Evolutionary conservation across 2,113 vertebrate genomes (phyloP), one percentile per base, ranked within the genome.

Genomic region (Austrofundulus limnaeus): DNA sequence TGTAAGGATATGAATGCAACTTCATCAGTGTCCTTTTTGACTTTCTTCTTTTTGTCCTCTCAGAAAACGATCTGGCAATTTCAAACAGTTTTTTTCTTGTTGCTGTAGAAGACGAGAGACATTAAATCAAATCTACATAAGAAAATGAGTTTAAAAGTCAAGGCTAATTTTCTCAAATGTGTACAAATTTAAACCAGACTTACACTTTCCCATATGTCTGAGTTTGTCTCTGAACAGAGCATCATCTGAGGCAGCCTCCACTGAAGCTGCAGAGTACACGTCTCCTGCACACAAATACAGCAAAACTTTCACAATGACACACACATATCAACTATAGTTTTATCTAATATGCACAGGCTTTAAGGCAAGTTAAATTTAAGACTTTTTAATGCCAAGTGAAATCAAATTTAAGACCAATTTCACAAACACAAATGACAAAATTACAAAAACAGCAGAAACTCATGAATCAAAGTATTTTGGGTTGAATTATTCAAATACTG

Each of bases 171-270:
- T 13, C 19, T 8, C 11, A 46, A 31, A 20, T 46, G 8, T 17
- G 54, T 34, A 34, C 31, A 9, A 34, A 34, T 34, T 34, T 10
- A 43, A 52, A 47, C 12, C 12, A 20, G 1, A 55, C 96, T 96
- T 90, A 98, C 97, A 98, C 91, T 99, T 99, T 1, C 97, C 97
- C 97, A 99, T 99, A 93, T 95, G 97, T 81, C 96, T 98, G 77
- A 99, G 84, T 85, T 97, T 99, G 93, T 98, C 97, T 90, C 95
- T 92, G 91, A 99, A 99, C 88, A 96, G 91, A 84, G 96, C 96
- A 57, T 99, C 97, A 48, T 99, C 97, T 24, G 95, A 96, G 69
- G 93, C 90, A 1, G 93, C 75, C 20, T 98, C 96, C 16, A 89
- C 65, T 11, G 85, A 80, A 50, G 82, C 91, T 38, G 92, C 89